Percentiles rank a stretch among this genome's conserved stretches.
Conservation (phyloP, 2,113 vertebrate genomes). For the Thryonomys swinderianus region DNA sequence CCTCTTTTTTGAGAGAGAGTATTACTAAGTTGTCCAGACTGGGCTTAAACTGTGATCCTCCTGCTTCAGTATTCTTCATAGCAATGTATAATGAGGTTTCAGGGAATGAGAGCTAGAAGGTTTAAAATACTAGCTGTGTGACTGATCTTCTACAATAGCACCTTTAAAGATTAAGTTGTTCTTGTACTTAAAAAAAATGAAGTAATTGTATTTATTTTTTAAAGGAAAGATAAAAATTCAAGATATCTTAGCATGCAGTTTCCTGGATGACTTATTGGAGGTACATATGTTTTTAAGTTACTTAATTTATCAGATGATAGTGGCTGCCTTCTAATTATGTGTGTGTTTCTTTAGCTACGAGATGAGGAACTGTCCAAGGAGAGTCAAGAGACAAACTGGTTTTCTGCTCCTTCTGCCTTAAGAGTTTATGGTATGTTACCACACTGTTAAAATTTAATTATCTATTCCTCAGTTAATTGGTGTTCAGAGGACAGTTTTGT, state of each 20-base stretch:
- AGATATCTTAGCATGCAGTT: slow-evolving; percentile 99
- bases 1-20: background rate
- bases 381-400: slow-evolving; percentile 99
- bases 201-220: slow-evolving; percentile 73
- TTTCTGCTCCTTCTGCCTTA: slow-evolving; percentile 97
- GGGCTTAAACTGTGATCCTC: background rate
- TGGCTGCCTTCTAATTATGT: slow-evolving; percentile 78
- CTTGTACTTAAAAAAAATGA: slow-evolving; percentile 60
- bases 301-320: slow-evolving; percentile 65
- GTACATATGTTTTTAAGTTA: slow-evolving; percentile 84
- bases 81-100: background rate
- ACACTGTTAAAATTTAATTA: background rate
- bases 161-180: slow-evolving; percentile 44
- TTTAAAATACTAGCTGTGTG: slow-evolving; percentile 22
- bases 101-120: background rate
- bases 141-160: slow-evolving; percentile 46
- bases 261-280: slow-evolving; percentile 97
- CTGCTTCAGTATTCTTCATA: background rate
- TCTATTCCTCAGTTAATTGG: slow-evolving; percentile 24
- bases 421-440: slow-evolving; percentile 94
- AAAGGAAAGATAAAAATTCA: slow-evolving; percentile 99
- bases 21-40: background rate
- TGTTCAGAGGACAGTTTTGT: background rate
- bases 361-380: slow-evolving; percentile 99
- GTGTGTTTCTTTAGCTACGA: slow-evolving; percentile 91